Base-by-base conservation (phyloP, 1,140 invertebrate genomes). In the Zaprionus taronus region DNA sequence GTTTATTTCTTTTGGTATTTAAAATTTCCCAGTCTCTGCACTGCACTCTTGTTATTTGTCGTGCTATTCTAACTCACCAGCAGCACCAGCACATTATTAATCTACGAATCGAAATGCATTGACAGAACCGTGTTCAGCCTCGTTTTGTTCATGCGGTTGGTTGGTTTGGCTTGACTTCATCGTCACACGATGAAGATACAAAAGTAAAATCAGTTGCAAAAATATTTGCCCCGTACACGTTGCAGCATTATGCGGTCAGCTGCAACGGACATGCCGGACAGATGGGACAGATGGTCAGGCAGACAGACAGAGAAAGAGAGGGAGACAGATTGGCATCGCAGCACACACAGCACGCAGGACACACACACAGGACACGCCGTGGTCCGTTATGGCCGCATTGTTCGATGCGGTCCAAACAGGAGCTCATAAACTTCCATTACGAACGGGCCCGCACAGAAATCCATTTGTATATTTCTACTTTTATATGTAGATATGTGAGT, bases 351-450 rank as follows among this genome's bases (percentile, higher is more conserved):
- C 38, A n/a, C 5, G 15, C 38, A 41, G 38, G 5, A n/a, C 41
- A 47, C n/a, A 47, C 6, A 44, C 15, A 6, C 38, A n/a, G 38
- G 38, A n/a, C 31, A 34, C 31, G 31, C 31, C 31, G 31, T 34
- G 31, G 31, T 34, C 31, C 31, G 9, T 71, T 71, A 55, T 62
- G 67, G 72, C 38, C 67, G 34, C 57, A 76, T 64, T 76, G 72
- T 64, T 64, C 53, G 15, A 55, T 51, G 61, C n/a, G 56, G 73
- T 61, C 55, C 60, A 55, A 76, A 65, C 53, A 60, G 70, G 55
- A 60, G 68, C 73, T 65, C 73, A 72, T 76, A 76, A 76, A 76
- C 55, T 72, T 72, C 73, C 73, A 76, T 76, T 76, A 76, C 55
- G 61, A 56, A 72, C 31, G 31, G 61, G 53, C 53, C 24, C 55